A percentile compares a stretch with the other conserved stretches of the same genome.
phyloP scores from a whole-genome alignment of 2,113 vertebrate species.

The Taxidea taxus region DNA sequence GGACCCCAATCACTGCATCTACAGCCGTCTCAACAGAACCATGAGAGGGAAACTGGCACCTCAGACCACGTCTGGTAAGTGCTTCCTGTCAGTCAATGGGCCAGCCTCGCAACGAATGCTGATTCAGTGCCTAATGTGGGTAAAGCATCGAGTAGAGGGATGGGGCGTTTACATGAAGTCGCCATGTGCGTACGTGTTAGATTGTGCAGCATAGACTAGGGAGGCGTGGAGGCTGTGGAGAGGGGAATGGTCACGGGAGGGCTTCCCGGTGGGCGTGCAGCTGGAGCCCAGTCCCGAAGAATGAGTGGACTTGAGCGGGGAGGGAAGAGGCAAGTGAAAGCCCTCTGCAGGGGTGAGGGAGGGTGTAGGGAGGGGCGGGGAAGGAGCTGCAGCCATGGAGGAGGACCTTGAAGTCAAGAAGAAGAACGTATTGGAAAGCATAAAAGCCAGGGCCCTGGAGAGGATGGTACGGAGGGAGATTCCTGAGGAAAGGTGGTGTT shows the following conservation, averaged over 20 bases:
- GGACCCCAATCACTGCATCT: no score
- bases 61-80: background rate
- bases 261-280: accelerated
- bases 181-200: no score
- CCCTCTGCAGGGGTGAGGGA: no score
- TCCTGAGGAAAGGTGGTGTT: no score
- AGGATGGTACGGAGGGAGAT: background rate
- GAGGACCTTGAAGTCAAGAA: background rate
- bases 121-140: background rate
- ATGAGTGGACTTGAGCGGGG: accelerated
- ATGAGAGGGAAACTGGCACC: accelerated
- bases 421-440: background rate
- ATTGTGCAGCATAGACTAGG: background rate
- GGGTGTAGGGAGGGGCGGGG: accelerated
- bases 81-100: background rate
- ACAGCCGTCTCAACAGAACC: background rate
- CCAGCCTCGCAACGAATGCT: background rate
- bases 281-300: background rate
- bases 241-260: background rate
- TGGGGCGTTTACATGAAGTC: background rate
- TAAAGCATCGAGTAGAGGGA: background rate
- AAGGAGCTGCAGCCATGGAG: no score
- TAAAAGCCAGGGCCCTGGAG: background rate
- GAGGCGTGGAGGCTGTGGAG: accelerated
- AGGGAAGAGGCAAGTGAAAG: accelerated